Evolutionary conservation across 2,113 vertebrate genomes (phyloP), one percentile per base, ranked within the genome.

Genomic region (Serilophus lunatus): DNA sequence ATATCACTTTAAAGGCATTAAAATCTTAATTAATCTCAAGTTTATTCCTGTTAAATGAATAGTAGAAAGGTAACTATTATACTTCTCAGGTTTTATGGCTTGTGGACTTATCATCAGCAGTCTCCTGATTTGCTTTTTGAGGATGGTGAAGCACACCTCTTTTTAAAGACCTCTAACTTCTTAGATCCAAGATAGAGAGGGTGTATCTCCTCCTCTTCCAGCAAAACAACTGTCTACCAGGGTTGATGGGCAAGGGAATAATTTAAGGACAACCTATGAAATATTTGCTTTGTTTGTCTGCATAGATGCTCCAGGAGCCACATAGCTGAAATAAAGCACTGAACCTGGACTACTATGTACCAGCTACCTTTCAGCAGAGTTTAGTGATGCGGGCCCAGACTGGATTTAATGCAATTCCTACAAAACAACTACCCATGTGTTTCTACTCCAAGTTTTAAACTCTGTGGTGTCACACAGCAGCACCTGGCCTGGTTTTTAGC

Each of bases 161-260:
- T 42, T 61, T 42, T 33, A 53, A 4, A 74, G 33, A 65, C 12
- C 11, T 91, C 47, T 61, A 31, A 15, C 61, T 74, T 79, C 35
- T 50, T 49, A 82, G 19, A 61, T 47, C 6, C 1, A 7, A 82
- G 23, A 60, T 2, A 18, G n/a, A 84, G 22, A 0, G 0, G 13
- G 26, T n/a, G 22, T 28, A 24, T 42, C 85, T 92, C 18, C 35
- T 70, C 11, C 19, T 60, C 45, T 78, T 65, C 54, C 33, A 54
- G 18, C 12, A 47, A 77, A 69, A 13, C 2, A 0, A 7, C 25
- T 54, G 12, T 61, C 29, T 78, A n/a, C 7, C 14, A 61, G 31
- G 20, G 18, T 24, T 84, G 20, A 42, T 71, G 20, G 40, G 18
- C 76, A 90, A 86, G 10, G 22, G 13, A 57, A 72, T 31, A 92